A percentile compares a stretch with the other conserved stretches of the same genome.
Conservation (phyloP, 2,888 invertebrate species). For the Amblyjoppa fuscipennis region DNA sequence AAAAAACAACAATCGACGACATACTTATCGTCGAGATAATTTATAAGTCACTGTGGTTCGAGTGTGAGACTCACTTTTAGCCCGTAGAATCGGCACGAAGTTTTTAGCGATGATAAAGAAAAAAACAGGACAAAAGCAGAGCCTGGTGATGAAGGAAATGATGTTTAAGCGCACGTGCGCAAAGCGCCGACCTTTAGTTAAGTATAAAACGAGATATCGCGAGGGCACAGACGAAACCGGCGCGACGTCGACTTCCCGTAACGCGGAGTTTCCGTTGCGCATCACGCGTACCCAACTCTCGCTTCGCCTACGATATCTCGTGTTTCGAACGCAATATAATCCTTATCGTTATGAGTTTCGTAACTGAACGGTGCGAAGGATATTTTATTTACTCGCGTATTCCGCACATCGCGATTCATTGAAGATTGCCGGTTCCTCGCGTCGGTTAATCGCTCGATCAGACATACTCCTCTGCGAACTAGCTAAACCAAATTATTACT, state of each 20-base stretch:
- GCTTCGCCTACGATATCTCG: constrained; percentile 45
- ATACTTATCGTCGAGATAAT: constrained; percentile 20
- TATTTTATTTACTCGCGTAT: constrained; percentile 27
- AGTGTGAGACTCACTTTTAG: constrained; percentile 23
- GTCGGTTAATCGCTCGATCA: constrained; percentile 42
- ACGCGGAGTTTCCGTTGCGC: neutral
- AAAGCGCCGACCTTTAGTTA: constrained; percentile 45
- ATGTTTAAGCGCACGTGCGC: constrained; percentile 53
- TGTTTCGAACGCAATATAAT: constrained; percentile 52
- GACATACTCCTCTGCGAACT: constrained; percentile 44
- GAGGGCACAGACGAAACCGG: neutral
- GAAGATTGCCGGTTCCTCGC: constrained; percentile 7
- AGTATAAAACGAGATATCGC: constrained; percentile 24
- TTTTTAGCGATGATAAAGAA: constrained; percentile 20
- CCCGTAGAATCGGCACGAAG: constrained; percentile 20
- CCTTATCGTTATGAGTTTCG: constrained; percentile 38
- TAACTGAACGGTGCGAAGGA: constrained; percentile 23
- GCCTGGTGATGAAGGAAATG: constrained; percentile 19
- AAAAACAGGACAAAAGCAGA: constrained; percentile 20
- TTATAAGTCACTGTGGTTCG: constrained; percentile 42
- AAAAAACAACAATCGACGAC: constrained; percentile 5
- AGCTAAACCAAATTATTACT: constrained; percentile 60
- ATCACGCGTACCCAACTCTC: constrained; percentile 4
- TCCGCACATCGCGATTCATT: constrained; percentile 19
- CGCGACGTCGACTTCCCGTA: constrained; percentile 31